A percentile compares a stretch with the other conserved stretches of the same genome.
Conservation (phyloP, 2,797 vertebrate genomes). For the Alauda arvensis region DNA sequence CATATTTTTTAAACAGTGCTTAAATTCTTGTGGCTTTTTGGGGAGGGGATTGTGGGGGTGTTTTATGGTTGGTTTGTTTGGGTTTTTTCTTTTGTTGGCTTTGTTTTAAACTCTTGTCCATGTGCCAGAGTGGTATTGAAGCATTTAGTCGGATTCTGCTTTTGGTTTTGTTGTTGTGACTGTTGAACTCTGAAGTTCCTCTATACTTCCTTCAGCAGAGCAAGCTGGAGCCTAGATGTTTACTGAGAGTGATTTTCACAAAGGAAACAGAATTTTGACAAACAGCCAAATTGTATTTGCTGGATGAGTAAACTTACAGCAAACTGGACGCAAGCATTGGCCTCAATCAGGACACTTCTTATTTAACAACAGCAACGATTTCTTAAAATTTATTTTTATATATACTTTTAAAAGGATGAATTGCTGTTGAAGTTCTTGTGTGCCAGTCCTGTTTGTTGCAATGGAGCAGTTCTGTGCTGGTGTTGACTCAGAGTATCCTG, state of each 20-base stretch:
- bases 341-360: neutral
- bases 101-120: neutral
- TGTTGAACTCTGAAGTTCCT: neutral
- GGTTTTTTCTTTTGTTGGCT: neutral
- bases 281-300: neutral
- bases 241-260: neutral
- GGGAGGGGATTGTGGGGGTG: neutral
- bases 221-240: accelerated
- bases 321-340: neutral
- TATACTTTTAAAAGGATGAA: neutral
- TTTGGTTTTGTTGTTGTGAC: neutral
- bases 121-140: neutral
- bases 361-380: neutral
- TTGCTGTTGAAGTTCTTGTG: too few species aligned
- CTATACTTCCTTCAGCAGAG: neutral
- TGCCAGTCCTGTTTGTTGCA: neutral
- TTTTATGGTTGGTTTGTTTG: neutral
- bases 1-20: neutral
- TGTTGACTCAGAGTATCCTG: neutral
- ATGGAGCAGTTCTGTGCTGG: neutral
- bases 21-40: neutral
- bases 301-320: neutral
- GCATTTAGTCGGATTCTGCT: neutral
- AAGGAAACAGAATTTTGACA: neutral
- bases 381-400: too few species aligned